Evolutionary conservation across 2,888 invertebrate species (phyloP), one percentile per base, ranked within the genome.

Genomic region (Epistrophella euchroma): DNA sequence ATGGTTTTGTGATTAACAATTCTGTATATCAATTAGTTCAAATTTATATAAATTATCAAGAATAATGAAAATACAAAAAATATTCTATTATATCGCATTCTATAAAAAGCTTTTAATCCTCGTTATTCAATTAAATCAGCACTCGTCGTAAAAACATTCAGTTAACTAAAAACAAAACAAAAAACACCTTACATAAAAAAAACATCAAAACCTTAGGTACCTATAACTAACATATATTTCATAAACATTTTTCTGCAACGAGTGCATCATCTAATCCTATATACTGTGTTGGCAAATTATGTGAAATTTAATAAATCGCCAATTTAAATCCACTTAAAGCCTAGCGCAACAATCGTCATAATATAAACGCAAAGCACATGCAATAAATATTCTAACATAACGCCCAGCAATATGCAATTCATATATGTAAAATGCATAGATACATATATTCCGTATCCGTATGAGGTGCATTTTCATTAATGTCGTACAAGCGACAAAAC

Each of bases 401-500:
- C 72, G 76, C 85, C 68, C 68, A 72, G 37, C 22, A n/a, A 15
- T 40, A 58, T 60, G 32, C 32, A 55, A 55, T 55, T 55, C 22
- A 62, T 32, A 43, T 10, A 32, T 32, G 32, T 7, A 32, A 1
- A 9, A 7, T 32, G 32, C 32, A 32, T 19, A 45, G 58, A 58
- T 58, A 72, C 56, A 77, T 47, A 45, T 52, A 70, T 25, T 28
- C 19, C n/a, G 6, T n/a, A 55, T 28, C n/a, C 55, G 17, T 45
- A 71, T 58, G 79, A 77, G 72, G 77, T 79, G 76, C 68, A 58
- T 66, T 85, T 85, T 85, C 85, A 85, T 85, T 85, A 85, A 85
- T 85, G 85, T 85, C 85, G 68, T 81, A 43, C 80, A 73, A 62
- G 60, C 77, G 55, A 70, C 70, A 62, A 73, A 68, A 72, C 45